Evolutionary conservation across 1,140 invertebrate species (phyloP).

Genomic region (Diuraphis noxia): DNA sequence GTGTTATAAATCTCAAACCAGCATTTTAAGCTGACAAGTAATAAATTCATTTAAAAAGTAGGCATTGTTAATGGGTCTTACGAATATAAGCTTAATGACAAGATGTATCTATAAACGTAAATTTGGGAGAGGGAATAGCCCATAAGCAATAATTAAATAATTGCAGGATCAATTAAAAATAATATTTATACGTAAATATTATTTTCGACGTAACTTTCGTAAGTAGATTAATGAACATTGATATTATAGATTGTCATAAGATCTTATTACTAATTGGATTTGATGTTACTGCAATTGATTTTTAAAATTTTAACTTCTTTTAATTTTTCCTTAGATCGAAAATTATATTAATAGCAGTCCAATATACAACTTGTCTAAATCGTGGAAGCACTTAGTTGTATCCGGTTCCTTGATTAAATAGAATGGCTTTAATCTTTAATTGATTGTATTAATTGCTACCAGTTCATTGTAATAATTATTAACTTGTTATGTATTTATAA

Average conservation of each 20-base stretch:
- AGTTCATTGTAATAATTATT: too few relatives aligned
- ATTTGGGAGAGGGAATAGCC: neutral
- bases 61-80: neutral
- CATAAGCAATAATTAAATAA: neutral
- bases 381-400: neutral
- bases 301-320: too few relatives aligned
- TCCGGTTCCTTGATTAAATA: neutral
- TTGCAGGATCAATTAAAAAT: neutral
- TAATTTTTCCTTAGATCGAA: neutral
- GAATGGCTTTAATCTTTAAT: neutral
- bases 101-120: neutral
- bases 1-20: neutral
- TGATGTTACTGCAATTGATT: neutral
- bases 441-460: too few relatives aligned
- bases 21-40: neutral
- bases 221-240: neutral
- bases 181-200: neutral
- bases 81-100: neutral
- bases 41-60: neutral
- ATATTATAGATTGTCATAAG: neutral
- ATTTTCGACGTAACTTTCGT: neutral
- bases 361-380: neutral
- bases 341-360: neutral
- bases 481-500: too few relatives aligned
- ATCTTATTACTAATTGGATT: neutral